Evolutionary conservation across 2,888 invertebrate species (phyloP), one percentile per base, ranked within the genome.

Genomic region (Noctua pronuba): DNA sequence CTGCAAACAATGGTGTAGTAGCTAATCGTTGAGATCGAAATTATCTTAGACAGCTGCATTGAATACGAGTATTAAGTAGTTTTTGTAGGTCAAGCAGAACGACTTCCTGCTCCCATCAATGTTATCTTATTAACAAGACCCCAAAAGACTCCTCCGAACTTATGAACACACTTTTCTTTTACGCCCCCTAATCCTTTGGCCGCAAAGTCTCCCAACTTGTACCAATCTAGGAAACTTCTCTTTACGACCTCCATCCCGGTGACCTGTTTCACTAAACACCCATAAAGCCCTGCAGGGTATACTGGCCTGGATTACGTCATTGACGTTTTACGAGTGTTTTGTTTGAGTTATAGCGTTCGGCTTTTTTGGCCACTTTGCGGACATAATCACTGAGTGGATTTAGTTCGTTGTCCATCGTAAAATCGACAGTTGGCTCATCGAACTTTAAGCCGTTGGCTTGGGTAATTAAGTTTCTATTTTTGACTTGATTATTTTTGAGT

Each of bases 181-280:
- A 68, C 67, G 58, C 58, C 18, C 11, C 62, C 24, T 67, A 77
- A 75, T 78, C 58, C 72, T 75, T 46, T 69, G 55, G 64, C 70
- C 86, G 83, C 84, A 46, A 65, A 75, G 71, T 83, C 83, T 82
- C 76, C 46, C 75, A 73, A 79, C 87, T 92, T 92, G 83, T 82
- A 85, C 91, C 92, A 89, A 86, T 86, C 88, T 87, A 91, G 92
- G 90, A 93, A 92, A 91, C 90, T 92, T 88, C 79, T 79, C 79
- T 93, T 93, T 92, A 93, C 92, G 92, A 91, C 89, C 90, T 84
- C 86, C 86, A 90, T 90, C 85, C 88, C 87, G 85, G 90, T 93
- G 94, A 94, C 94, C 94, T 93, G 91, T 92, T 94, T 93, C 87
- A 88, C 91, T 90, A 91, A 92, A 92, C 90, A 91, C 85, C 88